Evolutionary conservation across 1,140 invertebrate species (phyloP).

Genomic region (Whitmania pigra): DNA sequence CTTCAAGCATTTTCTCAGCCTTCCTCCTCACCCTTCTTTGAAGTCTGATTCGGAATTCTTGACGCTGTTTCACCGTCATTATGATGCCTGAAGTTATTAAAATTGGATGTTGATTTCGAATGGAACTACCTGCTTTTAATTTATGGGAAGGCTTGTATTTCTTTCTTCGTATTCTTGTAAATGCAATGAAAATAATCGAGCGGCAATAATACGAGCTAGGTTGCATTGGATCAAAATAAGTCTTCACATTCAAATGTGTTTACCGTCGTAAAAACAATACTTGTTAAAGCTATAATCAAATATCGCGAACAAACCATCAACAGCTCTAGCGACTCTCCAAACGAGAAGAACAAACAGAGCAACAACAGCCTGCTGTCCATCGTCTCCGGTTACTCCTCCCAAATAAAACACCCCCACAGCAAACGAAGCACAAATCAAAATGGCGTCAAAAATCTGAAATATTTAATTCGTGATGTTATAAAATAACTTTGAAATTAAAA

Average conservation of each 20-base stretch:
- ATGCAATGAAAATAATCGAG: too few species aligned
- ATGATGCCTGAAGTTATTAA: conserved; percentile 13
- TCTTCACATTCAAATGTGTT: background rate
- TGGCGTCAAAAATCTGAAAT: conserved; percentile 22
- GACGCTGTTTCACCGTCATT: conserved; percentile 22
- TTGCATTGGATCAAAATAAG: background rate
- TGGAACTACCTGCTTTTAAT: background rate
- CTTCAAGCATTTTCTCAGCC: conserved; percentile 16
- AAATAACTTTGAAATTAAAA: too few species aligned
- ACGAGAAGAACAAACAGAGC: conserved; percentile 21
- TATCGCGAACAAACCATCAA: conserved; percentile 17
- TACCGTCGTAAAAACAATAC: background rate
- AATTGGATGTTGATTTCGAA: background rate
- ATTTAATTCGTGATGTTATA: too few species aligned
- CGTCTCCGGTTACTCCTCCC: conserved; percentile 12
- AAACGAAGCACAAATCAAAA: conserved; percentile 22
- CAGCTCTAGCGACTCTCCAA: conserved; percentile 20
- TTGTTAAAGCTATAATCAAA: background rate
- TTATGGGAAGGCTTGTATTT: background rate
- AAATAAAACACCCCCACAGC: conserved; percentile 17
- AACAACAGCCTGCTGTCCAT: conserved; percentile 18
- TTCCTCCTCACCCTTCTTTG: conserved; percentile 23
- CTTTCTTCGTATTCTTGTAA: background rate
- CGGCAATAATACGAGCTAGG: background rate
- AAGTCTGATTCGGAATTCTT: conserved; percentile 23